Base-by-base conservation (phyloP, 2,888 invertebrate species). In the Brachyopa scutellaris region DNA sequence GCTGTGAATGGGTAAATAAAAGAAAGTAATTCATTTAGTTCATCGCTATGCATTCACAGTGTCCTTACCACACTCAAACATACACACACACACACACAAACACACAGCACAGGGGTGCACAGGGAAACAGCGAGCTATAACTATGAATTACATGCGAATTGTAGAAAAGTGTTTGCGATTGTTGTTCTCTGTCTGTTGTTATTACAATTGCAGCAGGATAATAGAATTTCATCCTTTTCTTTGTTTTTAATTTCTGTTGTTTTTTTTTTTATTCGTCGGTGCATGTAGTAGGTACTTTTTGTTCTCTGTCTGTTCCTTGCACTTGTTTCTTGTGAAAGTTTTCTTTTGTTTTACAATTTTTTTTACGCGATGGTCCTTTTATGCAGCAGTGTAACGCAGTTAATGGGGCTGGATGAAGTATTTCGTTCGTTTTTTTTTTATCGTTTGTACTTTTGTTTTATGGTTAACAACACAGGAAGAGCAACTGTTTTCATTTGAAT, bases 131-230 rank as follows among this genome's bases (percentile, higher is more conserved):
- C 26, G 26, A 3, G 26, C 26, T 26, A 19, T 40, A 66, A 53
- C 33, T 67, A 31, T 55, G 55, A 73, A 79, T 74, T 69, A 76
- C 70, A 82, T 61, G 72, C 70, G 72, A 82, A 82, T 82, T 77
- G 77, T 70, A 55, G 33, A 59, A 82, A 66, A 82, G 76, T 82
- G 76, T 82, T 77, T 66, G 66, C 70, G 66, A 76, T 82, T 82
- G 70, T 82, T 82, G 64, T 76, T 76, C 51, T 70, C 51, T 70
- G 70, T 69, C 69, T 69, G 77, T 77, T 77, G 70, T 82, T 82
- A 74, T 80, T 69, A 82, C 82, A 82, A 82, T 76, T 82, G 76
- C 64, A 57, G 31, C 64, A 70, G 70, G 72, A 82, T 82, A 82
- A 82, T 82, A 82, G 76, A 82, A 82, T 82, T 72, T 70, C 36